Conservation (phyloP, 2,113 vertebrate species). For the Corvus hawaiiensis region DNA sequence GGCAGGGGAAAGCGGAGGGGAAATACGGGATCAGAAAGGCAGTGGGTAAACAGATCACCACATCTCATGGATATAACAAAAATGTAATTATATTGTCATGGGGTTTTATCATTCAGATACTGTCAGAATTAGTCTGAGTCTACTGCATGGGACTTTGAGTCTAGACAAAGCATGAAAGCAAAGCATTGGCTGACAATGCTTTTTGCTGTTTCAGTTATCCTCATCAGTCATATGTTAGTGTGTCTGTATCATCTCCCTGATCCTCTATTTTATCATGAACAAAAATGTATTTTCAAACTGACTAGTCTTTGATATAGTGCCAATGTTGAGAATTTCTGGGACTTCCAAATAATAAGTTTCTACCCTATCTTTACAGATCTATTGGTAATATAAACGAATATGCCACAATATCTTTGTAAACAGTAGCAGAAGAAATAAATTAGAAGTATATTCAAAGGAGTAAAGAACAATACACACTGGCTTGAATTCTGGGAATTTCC, state of each 20-base stretch:
- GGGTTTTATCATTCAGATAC: constrained; percentile 41
- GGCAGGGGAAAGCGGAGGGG: too few relatives aligned
- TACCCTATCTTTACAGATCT: background rate
- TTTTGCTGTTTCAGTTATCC: constrained; percentile 37
- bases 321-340: background rate
- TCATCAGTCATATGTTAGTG: constrained; percentile 1
- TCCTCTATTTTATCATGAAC: constrained; percentile 9
- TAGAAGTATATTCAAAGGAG: background rate
- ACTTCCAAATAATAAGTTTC: background rate
- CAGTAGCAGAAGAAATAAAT: background rate
- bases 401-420: background rate
- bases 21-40: too few relatives aligned
- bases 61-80: background rate
- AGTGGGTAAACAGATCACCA: too few relatives aligned
- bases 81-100: constrained; percentile 28
- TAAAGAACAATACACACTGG: background rate
- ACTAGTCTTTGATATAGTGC: background rate
- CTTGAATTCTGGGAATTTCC: background rate
- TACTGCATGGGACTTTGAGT: constrained; percentile 17
- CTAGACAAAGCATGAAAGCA: constrained; percentile 47
- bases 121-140: background rate
- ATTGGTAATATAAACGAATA: background rate
- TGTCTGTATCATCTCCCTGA: background rate
- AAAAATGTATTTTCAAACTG: constrained; percentile 15
- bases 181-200: background rate